phyloP scores from a whole-genome alignment of 1,140 invertebrate genomes.

The Zaprionus vittiger region DNA sequence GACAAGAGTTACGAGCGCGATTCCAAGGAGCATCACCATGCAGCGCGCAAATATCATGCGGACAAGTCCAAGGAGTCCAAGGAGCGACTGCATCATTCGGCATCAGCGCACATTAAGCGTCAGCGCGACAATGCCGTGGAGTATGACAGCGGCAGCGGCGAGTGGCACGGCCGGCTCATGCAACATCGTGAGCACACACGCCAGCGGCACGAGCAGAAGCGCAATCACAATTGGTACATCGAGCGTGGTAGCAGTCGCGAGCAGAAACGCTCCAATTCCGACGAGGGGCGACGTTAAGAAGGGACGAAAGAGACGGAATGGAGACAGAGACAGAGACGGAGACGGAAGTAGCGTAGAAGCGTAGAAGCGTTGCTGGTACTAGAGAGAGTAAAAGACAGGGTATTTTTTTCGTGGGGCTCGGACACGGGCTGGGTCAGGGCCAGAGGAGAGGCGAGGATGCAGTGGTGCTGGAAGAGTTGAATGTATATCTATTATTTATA shows the following conservation, averaged over 20 bases:
- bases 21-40: constrained; percentile 25
- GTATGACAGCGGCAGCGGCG: constrained; percentile 60
- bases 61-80: constrained; percentile 36
- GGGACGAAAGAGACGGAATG: neutral
- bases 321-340: neutral
- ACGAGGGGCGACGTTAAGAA: constrained; percentile 43
- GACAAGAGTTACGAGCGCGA: too few relatives aligned
- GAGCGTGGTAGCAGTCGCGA: constrained; percentile 70
- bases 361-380: neutral
- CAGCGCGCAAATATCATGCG: too few relatives aligned
- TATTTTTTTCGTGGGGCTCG: neutral
- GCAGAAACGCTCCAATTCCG: constrained; percentile 48
- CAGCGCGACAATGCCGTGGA: constrained; percentile 4
- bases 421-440: constrained; percentile 2
- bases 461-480: neutral
- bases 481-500: neutral
- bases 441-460: neutral
- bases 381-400: neutral
- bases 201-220: constrained; percentile 58
- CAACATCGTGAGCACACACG: constrained; percentile 70
- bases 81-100: constrained; percentile 2
- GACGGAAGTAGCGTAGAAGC: neutral
- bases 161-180: constrained; percentile 76
- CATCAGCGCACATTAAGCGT: neutral
- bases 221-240: constrained; percentile 74